Percentiles rank a stretch among this genome's conserved stretches.
These are phyloP conservation scores for Patagioenas fasciata DNA, from an alignment of 2,113 vertebrate species.

Conservation along the genomic window DNA sequence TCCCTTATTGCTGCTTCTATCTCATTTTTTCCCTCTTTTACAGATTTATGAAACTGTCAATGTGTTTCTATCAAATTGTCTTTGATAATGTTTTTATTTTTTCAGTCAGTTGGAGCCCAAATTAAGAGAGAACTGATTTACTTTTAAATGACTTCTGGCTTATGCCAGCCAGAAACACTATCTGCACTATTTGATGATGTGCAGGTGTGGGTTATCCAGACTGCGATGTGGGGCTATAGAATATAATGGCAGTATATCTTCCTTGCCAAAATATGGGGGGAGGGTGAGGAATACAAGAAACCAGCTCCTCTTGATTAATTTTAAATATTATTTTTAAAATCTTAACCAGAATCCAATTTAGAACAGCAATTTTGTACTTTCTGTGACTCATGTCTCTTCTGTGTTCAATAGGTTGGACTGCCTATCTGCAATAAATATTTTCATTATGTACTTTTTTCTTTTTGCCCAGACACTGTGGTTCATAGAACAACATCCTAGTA, in stretches of 20 bases:
- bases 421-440: neutral
- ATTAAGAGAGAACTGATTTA: neutral
- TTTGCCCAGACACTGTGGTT: neutral
- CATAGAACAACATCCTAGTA: neutral
- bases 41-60: neutral
- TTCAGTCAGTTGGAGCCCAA: neutral
- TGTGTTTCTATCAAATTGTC: neutral
- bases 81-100: neutral
- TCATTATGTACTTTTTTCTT: neutral
- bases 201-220: neutral
- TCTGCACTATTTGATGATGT: neutral
- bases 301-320: neutral
- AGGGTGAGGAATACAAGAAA: neutral
- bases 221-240: accelerated
- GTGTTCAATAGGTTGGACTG: neutral
- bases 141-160: neutral
- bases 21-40: neutral
- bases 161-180: neutral
- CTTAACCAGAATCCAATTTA: neutral
- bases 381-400: neutral
- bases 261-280: neutral
- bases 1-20: neutral
- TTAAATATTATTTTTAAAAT: neutral
- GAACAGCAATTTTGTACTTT: neutral
- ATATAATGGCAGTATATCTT: neutral